A percentile compares a stretch with the other conserved stretches of the same genome.
phyloP scores from a whole-genome alignment of 1,140 invertebrate genomes.

The Drosophila bifasciata region DNA sequence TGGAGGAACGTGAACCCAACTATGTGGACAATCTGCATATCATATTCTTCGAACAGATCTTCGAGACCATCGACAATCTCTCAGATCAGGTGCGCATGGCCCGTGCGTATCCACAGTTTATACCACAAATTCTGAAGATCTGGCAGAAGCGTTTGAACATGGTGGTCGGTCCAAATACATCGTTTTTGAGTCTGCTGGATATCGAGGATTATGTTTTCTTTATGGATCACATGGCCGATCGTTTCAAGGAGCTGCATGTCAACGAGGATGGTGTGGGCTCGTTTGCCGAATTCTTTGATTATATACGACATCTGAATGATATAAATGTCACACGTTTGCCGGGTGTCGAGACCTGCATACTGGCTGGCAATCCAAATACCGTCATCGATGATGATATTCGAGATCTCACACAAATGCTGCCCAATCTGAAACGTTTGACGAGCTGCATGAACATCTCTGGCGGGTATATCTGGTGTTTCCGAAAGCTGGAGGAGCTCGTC shows the following conservation, averaged over 20 bases:
- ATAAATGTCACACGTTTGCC: slow-evolving; percentile 52
- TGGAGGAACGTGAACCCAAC: slow-evolving; percentile 38
- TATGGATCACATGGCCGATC: slow-evolving; percentile 61
- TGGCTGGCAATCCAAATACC: slow-evolving; percentile 51
- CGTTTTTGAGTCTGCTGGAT: slow-evolving; percentile 49
- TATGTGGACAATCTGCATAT: slow-evolving; percentile 68
- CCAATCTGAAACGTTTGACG: slow-evolving; percentile 58
- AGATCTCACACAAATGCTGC: slow-evolving; percentile 55
- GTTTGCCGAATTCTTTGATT: slow-evolving; percentile 67
- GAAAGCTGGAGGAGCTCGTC: slow-evolving; percentile 57
- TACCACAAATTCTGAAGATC: slow-evolving; percentile 51
- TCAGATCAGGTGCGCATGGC: slow-evolving; percentile 72
- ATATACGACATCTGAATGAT: slow-evolving; percentile 63
- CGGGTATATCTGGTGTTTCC: slow-evolving; percentile 46
- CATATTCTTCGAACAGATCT: slow-evolving; percentile 76
- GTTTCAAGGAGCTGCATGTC: slow-evolving; percentile 64
- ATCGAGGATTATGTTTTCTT: slow-evolving; percentile 74
- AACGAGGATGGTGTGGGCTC: slow-evolving; percentile 60
- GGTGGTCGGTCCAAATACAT: slow-evolving; percentile 59
- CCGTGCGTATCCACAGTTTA: slow-evolving; percentile 68
- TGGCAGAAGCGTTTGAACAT: slow-evolving; percentile 50
- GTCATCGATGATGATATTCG: slow-evolving; percentile 62
- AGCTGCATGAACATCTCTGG: slow-evolving; percentile 72
- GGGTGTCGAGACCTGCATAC: slow-evolving; percentile 53
- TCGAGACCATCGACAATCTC: slow-evolving; percentile 59